Conservation (phyloP, 2,888 invertebrate species). For the Apotomis betuletana region DNA sequence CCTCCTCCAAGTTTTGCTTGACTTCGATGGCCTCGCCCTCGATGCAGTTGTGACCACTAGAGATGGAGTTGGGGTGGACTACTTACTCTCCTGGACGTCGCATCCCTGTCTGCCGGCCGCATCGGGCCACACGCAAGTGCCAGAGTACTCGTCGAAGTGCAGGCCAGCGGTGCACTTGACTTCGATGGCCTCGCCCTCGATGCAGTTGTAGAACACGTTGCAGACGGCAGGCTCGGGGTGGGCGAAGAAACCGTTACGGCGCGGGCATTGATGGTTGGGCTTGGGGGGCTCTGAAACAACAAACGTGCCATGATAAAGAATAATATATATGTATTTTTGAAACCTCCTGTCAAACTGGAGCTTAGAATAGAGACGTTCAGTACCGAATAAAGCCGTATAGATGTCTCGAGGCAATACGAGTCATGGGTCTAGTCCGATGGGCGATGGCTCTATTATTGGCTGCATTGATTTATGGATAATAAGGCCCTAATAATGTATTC, state of each 20-base stretch:
- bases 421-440: too few species aligned
- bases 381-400: too few species aligned
- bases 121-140: constrained; percentile 96
- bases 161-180: constrained; percentile 93
- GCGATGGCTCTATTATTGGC: too few species aligned
- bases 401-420: too few species aligned
- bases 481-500: too few species aligned
- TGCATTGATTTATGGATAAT: too few species aligned
- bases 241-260: constrained; percentile 95
- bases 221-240: constrained; percentile 92
- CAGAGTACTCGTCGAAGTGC: constrained; percentile 94
- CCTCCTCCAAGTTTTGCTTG: too few species aligned
- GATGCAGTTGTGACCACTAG: constrained; percentile 94
- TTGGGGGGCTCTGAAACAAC: constrained; percentile 88
- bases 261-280: constrained; percentile 88
- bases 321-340: too few species aligned
- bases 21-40: constrained; percentile 91
- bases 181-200: constrained; percentile 91
- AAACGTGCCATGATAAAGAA: neutral
- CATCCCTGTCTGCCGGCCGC: constrained; percentile 90
- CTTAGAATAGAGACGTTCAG: too few species aligned
- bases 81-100: constrained; percentile 82
- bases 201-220: constrained; percentile 94
- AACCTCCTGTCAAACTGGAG: too few species aligned
- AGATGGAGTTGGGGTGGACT: constrained; percentile 85